phyloP scores from a whole-genome alignment of 2,113 vertebrate genomes.

The Xenus cinereus region DNA sequence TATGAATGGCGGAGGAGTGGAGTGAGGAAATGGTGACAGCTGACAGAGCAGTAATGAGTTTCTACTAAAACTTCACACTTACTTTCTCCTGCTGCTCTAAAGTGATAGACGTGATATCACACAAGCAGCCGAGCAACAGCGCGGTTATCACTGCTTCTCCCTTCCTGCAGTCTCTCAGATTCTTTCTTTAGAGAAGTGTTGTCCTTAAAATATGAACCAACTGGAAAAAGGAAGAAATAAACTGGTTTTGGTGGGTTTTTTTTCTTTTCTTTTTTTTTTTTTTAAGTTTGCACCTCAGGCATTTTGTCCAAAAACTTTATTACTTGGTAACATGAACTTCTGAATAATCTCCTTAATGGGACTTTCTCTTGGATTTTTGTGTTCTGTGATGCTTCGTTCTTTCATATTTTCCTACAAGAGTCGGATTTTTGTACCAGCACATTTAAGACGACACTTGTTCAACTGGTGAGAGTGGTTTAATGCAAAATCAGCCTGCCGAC shows the following conservation, averaged over 20 bases:
- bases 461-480: background rate
- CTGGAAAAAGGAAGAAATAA: background rate
- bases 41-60: background rate
- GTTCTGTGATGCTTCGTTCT: background rate
- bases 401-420: background rate
- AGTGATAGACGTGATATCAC: background rate
- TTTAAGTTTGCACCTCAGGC: background rate
- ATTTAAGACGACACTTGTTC: background rate
- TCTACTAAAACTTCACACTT: conserved; percentile 1
- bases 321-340: background rate
- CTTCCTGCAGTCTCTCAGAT: background rate
- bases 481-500: background rate
- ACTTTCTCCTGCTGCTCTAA: background rate
- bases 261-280: too few species aligned
- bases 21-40: background rate
- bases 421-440: background rate
- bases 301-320: background rate
- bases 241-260: too few species aligned
- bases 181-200: background rate
- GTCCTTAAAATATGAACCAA: background rate
- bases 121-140: background rate
- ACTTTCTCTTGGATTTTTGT: background rate
- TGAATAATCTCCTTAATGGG: background rate
- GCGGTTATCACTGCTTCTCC: background rate
- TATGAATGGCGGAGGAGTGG: background rate